Evolutionary conservation across 2,113 vertebrate genomes (phyloP), one percentile per base, ranked within the genome.

Genomic region (Calypte anna): DNA sequence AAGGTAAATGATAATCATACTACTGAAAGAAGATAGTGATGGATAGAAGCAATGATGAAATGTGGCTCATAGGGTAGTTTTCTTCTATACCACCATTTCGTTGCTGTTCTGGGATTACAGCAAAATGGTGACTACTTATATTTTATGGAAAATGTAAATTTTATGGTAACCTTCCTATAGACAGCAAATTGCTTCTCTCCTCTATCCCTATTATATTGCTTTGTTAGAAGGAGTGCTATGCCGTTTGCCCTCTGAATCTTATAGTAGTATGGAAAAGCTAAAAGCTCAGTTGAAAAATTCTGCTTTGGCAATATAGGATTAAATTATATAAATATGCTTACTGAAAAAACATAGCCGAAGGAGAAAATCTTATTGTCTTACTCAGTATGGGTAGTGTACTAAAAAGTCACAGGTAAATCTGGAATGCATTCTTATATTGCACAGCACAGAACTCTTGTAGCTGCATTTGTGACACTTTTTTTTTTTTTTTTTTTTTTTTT

Each of bases 101-200:
- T 94, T 95, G 91, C 94, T 97, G 97, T 94, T 95, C 83, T 96
- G 96, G 97, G 97, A 97, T 96, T 97, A 95, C 82, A 97, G 96
- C 90, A 97, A 97, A 97, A 97, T 97, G 97, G 97, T 96, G 97
- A 96, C 91, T 96, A 94, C 96, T 97, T 97, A 95, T 86, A 96
- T 96, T 97, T 97, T 97, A 97, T 97, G 95, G 91, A 94, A 97
- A 97, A 97, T 97, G 97, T 97, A 97, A 96, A 98, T 97, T 97
- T 94, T 94, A 96, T 92, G 61, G 76, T 96, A 95, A 92, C 93
- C 74, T 94, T 96, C 78, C 81, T 92, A 83, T 94, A 85, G 96
- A 79, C 82, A 95, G 59, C 73, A 91, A 95, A 94, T 93, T 96
- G 92, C 88, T 93, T 94, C 85, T 84, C 88, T n/a, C 46, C 57